Evolutionary conservation across 2,113 vertebrate genomes (phyloP).

Genomic region (Phycodurus eques): DNA sequence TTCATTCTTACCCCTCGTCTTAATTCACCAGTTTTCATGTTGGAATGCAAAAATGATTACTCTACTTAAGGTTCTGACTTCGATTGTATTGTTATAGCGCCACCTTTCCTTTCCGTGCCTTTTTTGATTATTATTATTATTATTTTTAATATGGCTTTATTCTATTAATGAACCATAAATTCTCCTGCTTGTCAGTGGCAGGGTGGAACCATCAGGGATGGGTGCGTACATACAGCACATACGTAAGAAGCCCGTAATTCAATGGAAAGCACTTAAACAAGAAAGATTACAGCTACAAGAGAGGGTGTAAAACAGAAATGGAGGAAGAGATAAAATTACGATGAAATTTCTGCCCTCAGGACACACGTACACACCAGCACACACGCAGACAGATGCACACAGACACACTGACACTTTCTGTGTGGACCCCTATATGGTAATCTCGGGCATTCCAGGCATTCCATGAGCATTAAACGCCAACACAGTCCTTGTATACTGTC

Average conservation of each 20-base stretch:
- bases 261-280: background rate
- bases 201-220: background rate
- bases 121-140: background rate
- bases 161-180: background rate
- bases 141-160: background rate
- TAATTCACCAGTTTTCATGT: background rate
- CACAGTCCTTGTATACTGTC: conserved; percentile 38
- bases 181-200: background rate
- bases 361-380: background rate
- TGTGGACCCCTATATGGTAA: conserved; percentile 40
- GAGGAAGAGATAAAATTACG: conserved; percentile 23
- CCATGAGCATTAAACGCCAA: conserved; percentile 51
- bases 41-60: background rate
- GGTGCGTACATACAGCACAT: background rate
- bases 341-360: conserved; percentile 24
- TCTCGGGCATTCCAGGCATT: conserved; percentile 45
- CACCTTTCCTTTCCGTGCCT: background rate
- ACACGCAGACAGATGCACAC: no score
- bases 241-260: conserved; percentile 3
- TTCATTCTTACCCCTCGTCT: background rate
- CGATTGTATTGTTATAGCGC: background rate
- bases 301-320: conserved; percentile 10
- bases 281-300: conserved; percentile 7
- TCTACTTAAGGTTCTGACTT: background rate
- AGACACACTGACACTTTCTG: conserved; percentile 7